Percentiles rank a stretch among this genome's conserved stretches.
These are phyloP conservation scores for Caracal caracal DNA, from an alignment of 2,113 vertebrate species.

Conservation along the genomic window DNA sequence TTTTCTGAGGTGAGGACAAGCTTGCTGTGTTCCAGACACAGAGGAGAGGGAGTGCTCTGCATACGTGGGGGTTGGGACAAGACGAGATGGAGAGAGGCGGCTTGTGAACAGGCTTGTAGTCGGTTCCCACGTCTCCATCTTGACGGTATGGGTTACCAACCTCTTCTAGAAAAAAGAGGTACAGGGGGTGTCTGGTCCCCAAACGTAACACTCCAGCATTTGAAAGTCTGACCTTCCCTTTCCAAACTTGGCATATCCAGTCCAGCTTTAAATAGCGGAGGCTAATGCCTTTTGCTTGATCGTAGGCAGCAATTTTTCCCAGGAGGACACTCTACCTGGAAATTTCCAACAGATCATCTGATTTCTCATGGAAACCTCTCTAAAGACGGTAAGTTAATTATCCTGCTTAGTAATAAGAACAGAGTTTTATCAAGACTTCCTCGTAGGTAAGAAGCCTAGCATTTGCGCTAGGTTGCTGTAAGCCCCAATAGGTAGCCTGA, in stretches of 20 bases:
- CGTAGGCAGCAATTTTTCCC: not conserved
- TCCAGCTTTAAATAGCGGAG: not conserved
- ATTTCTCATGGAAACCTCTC: not conserved
- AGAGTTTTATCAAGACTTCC: not conserved
- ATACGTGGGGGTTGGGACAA: too few species aligned
- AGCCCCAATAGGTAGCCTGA: not conserved
- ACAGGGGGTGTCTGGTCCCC: not conserved
- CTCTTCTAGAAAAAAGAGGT: not conserved
- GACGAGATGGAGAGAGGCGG: too few species aligned
- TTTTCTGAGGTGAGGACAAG: too few species aligned
- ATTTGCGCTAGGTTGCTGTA: not conserved
- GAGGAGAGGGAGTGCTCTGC: not conserved
- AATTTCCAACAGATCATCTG: not conserved
- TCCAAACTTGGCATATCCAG: not conserved
- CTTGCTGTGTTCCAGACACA: not conserved
- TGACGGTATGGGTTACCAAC: not conserved
- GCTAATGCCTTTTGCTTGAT: not conserved
- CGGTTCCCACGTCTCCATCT: not conserved
- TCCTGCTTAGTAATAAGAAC: not conserved
- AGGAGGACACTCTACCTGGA: not conserved
- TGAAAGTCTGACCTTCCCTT: not conserved
- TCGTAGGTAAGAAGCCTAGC: not conserved
- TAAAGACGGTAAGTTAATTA: not conserved
- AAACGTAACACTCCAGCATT: not conserved
- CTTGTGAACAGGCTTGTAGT: not conserved